Conservation (phyloP, 53 echinoderm and acorn worm species). For the Henricia sp. region DNA sequence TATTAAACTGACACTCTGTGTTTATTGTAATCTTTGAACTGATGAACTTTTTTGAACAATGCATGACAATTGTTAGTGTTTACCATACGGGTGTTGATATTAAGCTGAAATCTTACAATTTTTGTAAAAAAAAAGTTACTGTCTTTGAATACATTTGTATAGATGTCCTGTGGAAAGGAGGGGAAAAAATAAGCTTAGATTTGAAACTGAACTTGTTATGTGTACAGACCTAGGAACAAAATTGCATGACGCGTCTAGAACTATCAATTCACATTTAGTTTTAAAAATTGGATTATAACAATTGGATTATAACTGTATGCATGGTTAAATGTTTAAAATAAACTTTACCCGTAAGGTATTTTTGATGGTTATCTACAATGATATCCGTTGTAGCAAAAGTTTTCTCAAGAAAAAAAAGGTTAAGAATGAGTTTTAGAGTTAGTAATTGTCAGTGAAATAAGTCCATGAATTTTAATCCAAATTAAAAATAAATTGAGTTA, state of each 20-base stretch:
- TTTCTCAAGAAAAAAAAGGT: conserved; percentile 27
- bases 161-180: conserved; percentile 51
- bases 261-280: conserved; percentile 18
- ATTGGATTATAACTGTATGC: conserved; percentile 46
- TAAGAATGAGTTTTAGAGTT: conserved; percentile 2
- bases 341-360: conserved; percentile 23
- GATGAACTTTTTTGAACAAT: conserved; percentile 61
- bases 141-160: conserved; percentile 69
- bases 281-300: conserved; percentile 18
- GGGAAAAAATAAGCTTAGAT: not conserved
- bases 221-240: conserved; percentile 40
- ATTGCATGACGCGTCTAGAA: conserved; percentile 52
- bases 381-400: conserved; percentile 11
- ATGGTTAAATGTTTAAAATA: conserved; percentile 47
- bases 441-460: conserved; percentile 7
- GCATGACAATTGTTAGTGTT: conserved; percentile 58
- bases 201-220: conserved; percentile 3
- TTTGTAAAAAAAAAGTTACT: conserved; percentile 67
- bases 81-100: conserved; percentile 62
- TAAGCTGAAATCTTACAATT: conserved; percentile 68
- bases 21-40: conserved; percentile 19
- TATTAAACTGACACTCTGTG: conserved; percentile 50
- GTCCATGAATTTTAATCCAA: conserved; percentile 3
- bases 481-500: too few species aligned
- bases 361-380: conserved; percentile 3